Evolutionary conservation across 2,113 vertebrate species (phyloP).

Genomic region (Chlorocebus sabaeus): DNA sequence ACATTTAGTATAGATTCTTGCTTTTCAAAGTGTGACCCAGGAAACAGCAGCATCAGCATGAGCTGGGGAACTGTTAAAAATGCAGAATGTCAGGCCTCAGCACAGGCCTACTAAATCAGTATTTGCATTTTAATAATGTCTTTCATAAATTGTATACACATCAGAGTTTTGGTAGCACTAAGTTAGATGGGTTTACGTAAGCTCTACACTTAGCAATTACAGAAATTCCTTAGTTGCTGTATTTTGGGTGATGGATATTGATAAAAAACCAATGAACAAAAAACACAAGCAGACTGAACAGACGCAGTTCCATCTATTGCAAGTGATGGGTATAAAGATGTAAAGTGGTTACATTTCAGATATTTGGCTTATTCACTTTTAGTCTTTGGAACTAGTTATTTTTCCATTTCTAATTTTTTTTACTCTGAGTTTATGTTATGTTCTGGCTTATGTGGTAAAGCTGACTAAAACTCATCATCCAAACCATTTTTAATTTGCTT

Average conservation of each 20-base stretch:
- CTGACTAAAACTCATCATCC: background rate
- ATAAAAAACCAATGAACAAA: background rate
- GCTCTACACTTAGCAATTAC: background rate
- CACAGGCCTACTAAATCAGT: background rate
- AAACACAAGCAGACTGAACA: background rate
- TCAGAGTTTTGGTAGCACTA: background rate
- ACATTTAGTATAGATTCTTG: background rate
- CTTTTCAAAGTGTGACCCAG: background rate
- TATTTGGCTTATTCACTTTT: background rate
- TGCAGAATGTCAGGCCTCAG: background rate
- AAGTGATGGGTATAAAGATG: background rate
- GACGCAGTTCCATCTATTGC: background rate
- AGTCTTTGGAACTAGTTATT: constrained; percentile 20
- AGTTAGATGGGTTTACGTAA: background rate
- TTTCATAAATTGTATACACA: background rate
- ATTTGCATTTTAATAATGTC: background rate
- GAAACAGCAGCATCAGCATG: background rate
- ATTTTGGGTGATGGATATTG: background rate
- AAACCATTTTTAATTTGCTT: constrained; percentile 37
- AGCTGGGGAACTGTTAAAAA: background rate
- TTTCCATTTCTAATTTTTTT: constrained; percentile 17
- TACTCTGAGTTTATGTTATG: background rate
- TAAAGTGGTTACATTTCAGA: background rate
- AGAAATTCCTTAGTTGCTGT: background rate
- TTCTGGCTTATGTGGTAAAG: background rate